phyloP scores from a whole-genome alignment of 2,797 vertebrate species.

The Nannoperca australis region DNA sequence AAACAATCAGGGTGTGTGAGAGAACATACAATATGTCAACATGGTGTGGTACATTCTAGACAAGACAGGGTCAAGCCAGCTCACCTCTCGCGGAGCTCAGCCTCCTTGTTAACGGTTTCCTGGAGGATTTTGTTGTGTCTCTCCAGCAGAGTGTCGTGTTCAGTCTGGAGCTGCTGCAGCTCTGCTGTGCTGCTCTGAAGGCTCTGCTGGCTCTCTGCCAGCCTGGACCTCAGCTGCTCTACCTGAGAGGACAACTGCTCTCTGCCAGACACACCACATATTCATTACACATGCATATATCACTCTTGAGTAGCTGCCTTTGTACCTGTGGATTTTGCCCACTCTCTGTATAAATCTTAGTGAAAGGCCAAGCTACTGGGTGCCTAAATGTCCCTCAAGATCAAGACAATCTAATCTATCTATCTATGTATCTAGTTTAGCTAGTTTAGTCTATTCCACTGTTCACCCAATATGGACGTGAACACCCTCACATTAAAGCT shows the following conservation, averaged over 20 bases:
- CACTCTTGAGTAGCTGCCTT: neutral
- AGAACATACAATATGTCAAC: neutral
- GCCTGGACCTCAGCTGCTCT: conserved; percentile 90
- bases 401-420: too few relatives aligned
- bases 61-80: neutral
- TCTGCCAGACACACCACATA: conserved; percentile 76
- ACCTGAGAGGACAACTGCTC: conserved; percentile 89
- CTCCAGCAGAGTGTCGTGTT: conserved; percentile 94
- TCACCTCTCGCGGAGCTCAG: conserved; percentile 95
- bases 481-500: neutral
- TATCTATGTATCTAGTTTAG: too few relatives aligned
- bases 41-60: neutral
- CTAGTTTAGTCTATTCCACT: too few relatives aligned
- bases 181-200: conserved; percentile 87
- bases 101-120: conserved; percentile 93
- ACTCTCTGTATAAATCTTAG: neutral
- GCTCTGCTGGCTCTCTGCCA: conserved; percentile 91
- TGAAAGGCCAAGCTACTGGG: neutral
- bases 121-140: conserved; percentile 97
- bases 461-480: neutral
- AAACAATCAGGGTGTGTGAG: neutral
- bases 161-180: conserved; percentile 90
- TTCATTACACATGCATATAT: conserved; percentile 8
- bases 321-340: neutral
- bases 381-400: too few relatives aligned